Percentiles rank a stretch among this genome's conserved stretches.
Evolutionary conservation across 2,113 vertebrate species (phyloP).

Genomic region (Anthoscopus minutus): DNA sequence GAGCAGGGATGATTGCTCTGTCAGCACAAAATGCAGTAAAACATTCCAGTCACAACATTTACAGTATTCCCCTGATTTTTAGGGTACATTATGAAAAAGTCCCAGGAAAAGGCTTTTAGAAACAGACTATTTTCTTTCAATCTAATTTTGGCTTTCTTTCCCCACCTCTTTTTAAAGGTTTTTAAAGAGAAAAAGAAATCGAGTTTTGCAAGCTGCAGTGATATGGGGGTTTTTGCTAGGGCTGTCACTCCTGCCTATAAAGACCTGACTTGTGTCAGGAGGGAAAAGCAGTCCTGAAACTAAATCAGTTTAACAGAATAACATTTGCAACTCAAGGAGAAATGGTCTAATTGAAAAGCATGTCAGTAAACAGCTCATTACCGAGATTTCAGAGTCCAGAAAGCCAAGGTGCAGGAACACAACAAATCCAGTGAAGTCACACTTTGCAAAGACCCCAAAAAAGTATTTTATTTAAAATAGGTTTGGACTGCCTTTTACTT

Average conservation of each 20-base stretch:
- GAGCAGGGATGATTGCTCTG: background rate
- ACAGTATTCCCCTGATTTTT: background rate
- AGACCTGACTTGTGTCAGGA: background rate
- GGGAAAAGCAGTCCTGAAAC: background rate
- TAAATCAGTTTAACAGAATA: background rate
- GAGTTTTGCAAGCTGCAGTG: background rate
- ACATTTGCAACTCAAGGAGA: background rate
- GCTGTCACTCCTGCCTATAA: background rate
- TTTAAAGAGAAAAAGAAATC: background rate
- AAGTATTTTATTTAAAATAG: background rate
- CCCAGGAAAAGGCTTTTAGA: background rate
- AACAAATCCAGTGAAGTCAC: background rate
- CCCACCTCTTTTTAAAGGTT: background rate
- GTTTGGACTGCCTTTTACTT: background rate
- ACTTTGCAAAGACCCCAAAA: background rate
- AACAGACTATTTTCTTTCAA: background rate
- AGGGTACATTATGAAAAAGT: background rate
- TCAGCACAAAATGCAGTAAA: background rate
- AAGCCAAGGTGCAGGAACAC: background rate
- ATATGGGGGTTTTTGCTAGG: background rate
- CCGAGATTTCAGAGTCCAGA: background rate
- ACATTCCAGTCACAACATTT: background rate
- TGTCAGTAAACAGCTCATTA: conserved; percentile 12
- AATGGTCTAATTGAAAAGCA: conserved; percentile 15
- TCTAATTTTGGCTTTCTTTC: background rate